phyloP scores from a whole-genome alignment of 2,797 vertebrate genomes.

The Enteromius fasciolatus region DNA sequence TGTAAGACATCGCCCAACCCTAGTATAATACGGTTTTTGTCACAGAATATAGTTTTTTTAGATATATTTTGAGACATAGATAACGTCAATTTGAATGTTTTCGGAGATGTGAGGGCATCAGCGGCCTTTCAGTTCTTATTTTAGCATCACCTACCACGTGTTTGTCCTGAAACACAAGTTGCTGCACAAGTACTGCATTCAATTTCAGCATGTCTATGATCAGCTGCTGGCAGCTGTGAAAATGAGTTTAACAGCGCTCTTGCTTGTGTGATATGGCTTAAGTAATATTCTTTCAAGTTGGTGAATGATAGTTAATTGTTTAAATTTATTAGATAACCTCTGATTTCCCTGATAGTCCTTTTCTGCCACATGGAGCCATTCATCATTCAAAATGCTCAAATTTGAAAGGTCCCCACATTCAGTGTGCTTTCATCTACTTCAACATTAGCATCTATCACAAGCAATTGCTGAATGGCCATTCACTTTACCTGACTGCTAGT shows the following conservation, averaged over 20 bases:
- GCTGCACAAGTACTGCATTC: background rate
- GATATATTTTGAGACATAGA: too few relatives aligned
- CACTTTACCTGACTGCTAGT: constrained; percentile 45
- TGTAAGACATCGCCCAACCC: too few relatives aligned
- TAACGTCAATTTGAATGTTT: too few relatives aligned
- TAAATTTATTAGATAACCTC: constrained; percentile 34
- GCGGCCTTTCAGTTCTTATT: background rate
- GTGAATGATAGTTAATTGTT: constrained; percentile 31
- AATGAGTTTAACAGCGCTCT: background rate
- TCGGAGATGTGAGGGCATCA: background rate
- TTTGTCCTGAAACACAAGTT: constrained; percentile 3
- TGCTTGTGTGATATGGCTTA: background rate
- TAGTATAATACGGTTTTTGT: too few relatives aligned
- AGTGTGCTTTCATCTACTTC: constrained; percentile 51
- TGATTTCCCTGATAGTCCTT: constrained; percentile 37
- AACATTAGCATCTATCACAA: constrained; percentile 57
- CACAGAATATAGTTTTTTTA: too few relatives aligned
- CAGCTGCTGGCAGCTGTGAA: background rate
- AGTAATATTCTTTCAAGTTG: constrained; percentile 28
- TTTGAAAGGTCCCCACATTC: constrained; percentile 65
- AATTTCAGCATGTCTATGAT: background rate
- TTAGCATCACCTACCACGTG: background rate
- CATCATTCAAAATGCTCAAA: constrained; percentile 57
- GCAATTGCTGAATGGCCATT: constrained; percentile 46
- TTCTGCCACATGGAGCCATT: constrained; percentile 37